Evolutionary conservation across 2,113 vertebrate genomes (phyloP), one percentile per base, ranked within the genome.

Genomic region (Oncorhynchus clarkii): DNA sequence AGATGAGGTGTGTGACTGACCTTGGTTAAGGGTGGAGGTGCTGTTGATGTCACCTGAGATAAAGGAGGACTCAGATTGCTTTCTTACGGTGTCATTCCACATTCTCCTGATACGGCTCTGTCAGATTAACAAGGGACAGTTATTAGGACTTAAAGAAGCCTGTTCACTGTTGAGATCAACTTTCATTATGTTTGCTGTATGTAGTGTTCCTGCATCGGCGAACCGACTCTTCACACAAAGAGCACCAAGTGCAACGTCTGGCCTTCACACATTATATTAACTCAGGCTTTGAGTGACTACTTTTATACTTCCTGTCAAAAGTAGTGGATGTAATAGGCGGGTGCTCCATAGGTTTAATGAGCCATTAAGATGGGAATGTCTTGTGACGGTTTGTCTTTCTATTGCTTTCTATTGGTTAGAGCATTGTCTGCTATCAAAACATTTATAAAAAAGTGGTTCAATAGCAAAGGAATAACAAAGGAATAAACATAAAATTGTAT

Each of bases 11-110:
- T 93, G 89, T 91, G 88, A 98, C 96, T 98, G 95, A 99, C 98
- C 98, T 99, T 99, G 98, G 94, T 99, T 99, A 95, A 99, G 97
- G 89, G 97, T 99, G 92, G 98, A 99, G 94, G 98, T 98, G 94
- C 98, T 99, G 96, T 99, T 99, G 96, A 99, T 99, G 96, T 99
- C 98, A 97, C 98, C 98, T 97, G 98, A 99, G 96, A 99, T 99
- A 96, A 99, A 99, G 92, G 98, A 99, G n/a, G 97, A 99, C 94
- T 99, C 98, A 60, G 98, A 97, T 85, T 99, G 98, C 92, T 99
- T 99, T 94, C 98, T 96, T 93, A 99, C 98, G 92, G 98, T 99
- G 94, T 99, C 98, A 92, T 99, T 99, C 98, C 98, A 99, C 98
- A 99, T 99, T 92, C 98, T 98, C 89, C 98, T 96, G 94, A 99